These are phyloP conservation scores for Oligia strigilis DNA, from an alignment of 2,888 invertebrate genomes.

Conservation along the genomic window DNA sequence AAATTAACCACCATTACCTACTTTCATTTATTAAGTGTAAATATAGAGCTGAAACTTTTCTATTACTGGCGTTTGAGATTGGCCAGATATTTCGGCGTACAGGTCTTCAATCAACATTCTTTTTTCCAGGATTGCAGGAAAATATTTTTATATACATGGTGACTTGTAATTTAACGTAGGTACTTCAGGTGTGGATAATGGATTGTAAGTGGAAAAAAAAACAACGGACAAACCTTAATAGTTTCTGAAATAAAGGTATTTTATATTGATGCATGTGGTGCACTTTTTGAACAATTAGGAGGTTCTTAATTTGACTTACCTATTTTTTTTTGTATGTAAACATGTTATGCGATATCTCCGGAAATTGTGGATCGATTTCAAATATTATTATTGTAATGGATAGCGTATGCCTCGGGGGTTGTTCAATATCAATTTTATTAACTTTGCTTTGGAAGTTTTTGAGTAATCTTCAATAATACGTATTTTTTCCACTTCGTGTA, in stretches of 20 bases:
- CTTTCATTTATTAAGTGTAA: slow-evolving; percentile 83
- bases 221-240: neutral
- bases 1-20: slow-evolving; percentile 57
- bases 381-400: no score
- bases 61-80: slow-evolving; percentile 81
- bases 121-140: slow-evolving; percentile 49
- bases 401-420: no score
- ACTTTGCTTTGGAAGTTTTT: no score
- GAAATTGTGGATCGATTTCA: no score
- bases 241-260: neutral
- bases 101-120: slow-evolving; percentile 65
- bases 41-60: slow-evolving; percentile 80
- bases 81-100: slow-evolving; percentile 74
- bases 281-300: neutral
- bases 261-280: neutral
- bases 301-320: no score
- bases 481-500: no score
- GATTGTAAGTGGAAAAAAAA: neutral
- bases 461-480: no score
- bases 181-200: neutral
- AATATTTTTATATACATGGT: slow-evolving; percentile 51
- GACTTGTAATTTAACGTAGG: slow-evolving; percentile 25
- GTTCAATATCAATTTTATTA: no score
- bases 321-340: no score
- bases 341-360: no score